phyloP scores from a whole-genome alignment of 2,797 vertebrate genomes.

The Paedocypris micromegethes region DNA sequence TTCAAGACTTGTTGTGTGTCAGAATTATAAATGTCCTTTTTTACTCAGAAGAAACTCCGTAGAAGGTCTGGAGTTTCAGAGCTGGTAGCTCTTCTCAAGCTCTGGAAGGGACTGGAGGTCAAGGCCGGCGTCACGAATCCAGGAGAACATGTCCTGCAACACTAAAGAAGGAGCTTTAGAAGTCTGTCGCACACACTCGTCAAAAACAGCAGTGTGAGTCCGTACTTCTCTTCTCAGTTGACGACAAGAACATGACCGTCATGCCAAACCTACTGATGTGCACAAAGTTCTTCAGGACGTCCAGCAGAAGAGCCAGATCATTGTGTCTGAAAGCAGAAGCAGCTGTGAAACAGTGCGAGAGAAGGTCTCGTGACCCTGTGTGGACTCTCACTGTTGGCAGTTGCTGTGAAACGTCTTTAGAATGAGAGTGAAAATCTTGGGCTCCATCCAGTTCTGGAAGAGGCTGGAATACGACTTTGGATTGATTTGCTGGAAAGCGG shows the following conservation, averaged over 20 bases:
- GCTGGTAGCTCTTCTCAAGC: too few species aligned
- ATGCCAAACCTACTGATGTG: slow-evolving; percentile 87
- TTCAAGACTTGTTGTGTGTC: too few species aligned
- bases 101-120: too few species aligned
- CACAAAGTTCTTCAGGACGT: slow-evolving; percentile 78
- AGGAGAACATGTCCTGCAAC: too few species aligned
- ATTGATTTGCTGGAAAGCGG: slow-evolving; percentile 79
- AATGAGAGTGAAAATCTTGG: slow-evolving; percentile 86
- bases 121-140: too few species aligned
- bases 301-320: slow-evolving; percentile 67
- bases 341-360: neutral
- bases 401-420: slow-evolving; percentile 78
- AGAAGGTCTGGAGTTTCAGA: too few species aligned
- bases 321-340: slow-evolving; percentile 72
- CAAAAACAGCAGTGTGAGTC: neutral
- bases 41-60: too few species aligned
- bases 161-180: too few species aligned
- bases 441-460: slow-evolving; percentile 88
- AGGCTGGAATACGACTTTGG: slow-evolving; percentile 75
- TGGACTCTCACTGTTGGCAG: slow-evolving; percentile 78
- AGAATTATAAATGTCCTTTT: too few species aligned
- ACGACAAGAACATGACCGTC: slow-evolving; percentile 94
- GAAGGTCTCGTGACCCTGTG: neutral
- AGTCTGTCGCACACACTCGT: too few species aligned
- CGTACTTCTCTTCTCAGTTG: slow-evolving; percentile 81